Evolutionary conservation across 1,140 invertebrate species (phyloP), one percentile per base, ranked within the genome.

Genomic region (Pseudomyrmex dendroicus): DNA sequence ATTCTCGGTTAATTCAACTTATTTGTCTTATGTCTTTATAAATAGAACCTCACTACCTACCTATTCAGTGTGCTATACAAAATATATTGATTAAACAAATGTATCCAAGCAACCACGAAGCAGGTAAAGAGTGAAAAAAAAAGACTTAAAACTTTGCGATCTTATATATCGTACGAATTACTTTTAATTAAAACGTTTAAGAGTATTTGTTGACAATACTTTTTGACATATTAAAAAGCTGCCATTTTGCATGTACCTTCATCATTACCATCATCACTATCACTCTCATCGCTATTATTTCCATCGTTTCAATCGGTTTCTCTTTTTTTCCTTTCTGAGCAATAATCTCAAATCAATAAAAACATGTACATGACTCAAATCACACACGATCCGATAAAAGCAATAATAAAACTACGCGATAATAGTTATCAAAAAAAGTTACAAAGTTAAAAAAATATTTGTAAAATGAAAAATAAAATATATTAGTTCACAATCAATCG

Each of bases 101-200:
- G 17, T 63, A 64, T 66, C 80, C 56, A 46, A n/a, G 44, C 10
- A 66, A 59, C 63, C 48, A 61, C 1, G 50, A 74, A 68, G 52
- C 13, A 63, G 1, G 2, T 59, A 50, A 25, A 54, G 61, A 82
- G 59, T 56, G 83, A 54, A n/a, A 77, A 80, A 5, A 13, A 73
- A 62, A 70, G 48, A 85, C 20, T 54, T 48, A 50, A 82, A 35
- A 35, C 35, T 35, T 35, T 35, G 5, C 7, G 35, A 25, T 76
- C 62, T 73, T 59, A 61, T 84, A 46, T 86, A 89, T 72, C 86
- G 85, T 93, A 91, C 74, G 90, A 93, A 92, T 92, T 89, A 90
- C 89, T 91, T 93, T 91, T 93, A 92, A 92, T 93, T 92, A 89
- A 92, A 92, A 93, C 90, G 91, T 91, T 92, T 88, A 91, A 89